These are phyloP conservation scores for Seira sanloemensis DNA, from an alignment of 2,888 invertebrate species.

Conservation along the genomic window DNA sequence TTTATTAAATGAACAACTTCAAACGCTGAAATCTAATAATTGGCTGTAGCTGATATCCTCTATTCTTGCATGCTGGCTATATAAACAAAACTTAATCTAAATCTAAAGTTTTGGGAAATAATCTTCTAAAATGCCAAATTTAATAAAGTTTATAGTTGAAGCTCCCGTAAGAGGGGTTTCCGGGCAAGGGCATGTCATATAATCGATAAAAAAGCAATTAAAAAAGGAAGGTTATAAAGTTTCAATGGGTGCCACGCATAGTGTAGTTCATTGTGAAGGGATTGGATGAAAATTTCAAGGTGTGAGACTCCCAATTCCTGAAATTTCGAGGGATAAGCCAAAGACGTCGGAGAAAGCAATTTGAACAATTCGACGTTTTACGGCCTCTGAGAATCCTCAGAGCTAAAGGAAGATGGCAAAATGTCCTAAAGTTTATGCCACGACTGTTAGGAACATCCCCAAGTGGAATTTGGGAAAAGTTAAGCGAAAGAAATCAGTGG, in stretches of 20 bases:
- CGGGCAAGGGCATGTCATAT: constrained; percentile 7
- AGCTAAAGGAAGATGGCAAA: not conserved
- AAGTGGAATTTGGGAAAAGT: not conserved
- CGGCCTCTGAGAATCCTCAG: not conserved
- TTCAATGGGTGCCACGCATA: not conserved
- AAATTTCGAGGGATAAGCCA: not conserved
- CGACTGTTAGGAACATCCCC: not conserved
- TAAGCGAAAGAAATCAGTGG: constrained; percentile 14
- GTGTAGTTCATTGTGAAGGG: not conserved
- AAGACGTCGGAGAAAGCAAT: not conserved
- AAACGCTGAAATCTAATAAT: no score
- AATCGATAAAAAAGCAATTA: not conserved
- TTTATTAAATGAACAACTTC: no score
- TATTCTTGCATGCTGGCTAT: no score
- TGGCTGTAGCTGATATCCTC: no score
- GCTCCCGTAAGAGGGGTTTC: constrained; percentile 25
- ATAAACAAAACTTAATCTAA: no score
- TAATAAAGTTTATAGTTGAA: no score
- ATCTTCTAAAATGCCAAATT: no score
- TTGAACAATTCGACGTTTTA: not conserved
- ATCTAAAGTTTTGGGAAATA: no score
- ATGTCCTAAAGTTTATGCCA: not conserved
- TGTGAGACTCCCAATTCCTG: not conserved
- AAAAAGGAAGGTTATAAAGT: constrained; percentile 3
- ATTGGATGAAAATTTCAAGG: not conserved